Base-by-base conservation (phyloP, 2,888 invertebrate species). In the Masnerella sp. region DNA sequence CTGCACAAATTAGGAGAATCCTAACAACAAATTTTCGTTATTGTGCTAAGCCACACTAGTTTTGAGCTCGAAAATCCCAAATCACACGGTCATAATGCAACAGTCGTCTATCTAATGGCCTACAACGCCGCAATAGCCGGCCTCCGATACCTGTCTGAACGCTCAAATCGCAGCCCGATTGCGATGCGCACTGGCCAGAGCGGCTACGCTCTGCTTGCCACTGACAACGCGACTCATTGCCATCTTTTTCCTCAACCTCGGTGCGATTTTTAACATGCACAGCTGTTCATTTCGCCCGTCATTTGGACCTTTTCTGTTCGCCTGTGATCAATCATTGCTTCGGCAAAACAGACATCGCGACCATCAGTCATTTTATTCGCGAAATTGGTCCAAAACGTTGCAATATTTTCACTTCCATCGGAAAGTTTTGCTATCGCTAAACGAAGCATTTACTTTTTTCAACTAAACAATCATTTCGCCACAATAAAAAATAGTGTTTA, bases 141-240 rank as follows among this genome's bases (percentile, higher is more conserved):
- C 64, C 47, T 61, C 68, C 64, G 59, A 69, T 43, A 61, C 54
- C 62, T 71, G 68, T 71, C 67, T 56, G 70, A 67, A 74, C 62
- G 65, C 59, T 65, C 30, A 75, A 61, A 69, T 65, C 69, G 61
- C 59, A 59, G 59, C 64, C 72, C 59, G 75, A 74, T 71, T 61
- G 68, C 71, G 64, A 74, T 77, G 78, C 77, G 77, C 75, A 78
- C 72, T 76, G 77, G 76, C 76, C 78, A 76, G 75, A 75, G 75
- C 68, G 70, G 76, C 71, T 71, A 75, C 77, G 78, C 78, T 78
- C 78, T 76, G 78, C 76, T 77, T 78, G 75, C 64, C 70, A 45
- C 76, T 67, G 62, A 74, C 75, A 72, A 75, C 76, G 69, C 77
- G 61, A 74, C 76, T 74, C 74, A 67, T 75, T 74, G 68, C 75